These are phyloP conservation scores for Suricata suricatta DNA, from an alignment of 2,113 vertebrate species.

Conservation along the genomic window DNA sequence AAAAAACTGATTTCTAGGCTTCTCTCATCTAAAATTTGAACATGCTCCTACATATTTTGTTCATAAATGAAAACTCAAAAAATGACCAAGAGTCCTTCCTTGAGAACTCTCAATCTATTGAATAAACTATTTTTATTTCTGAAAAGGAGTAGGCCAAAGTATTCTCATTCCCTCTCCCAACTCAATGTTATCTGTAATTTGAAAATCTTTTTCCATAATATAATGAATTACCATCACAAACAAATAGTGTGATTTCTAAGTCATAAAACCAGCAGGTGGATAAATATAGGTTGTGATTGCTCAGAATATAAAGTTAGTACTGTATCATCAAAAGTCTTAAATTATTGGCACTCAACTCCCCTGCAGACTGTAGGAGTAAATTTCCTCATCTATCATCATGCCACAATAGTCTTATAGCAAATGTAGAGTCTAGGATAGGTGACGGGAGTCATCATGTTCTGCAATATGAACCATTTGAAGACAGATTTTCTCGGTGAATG, in stretches of 20 bases:
- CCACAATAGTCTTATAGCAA: slow-evolving; percentile 49
- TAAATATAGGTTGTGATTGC: slow-evolving; percentile 72
- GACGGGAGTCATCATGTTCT: slow-evolving; percentile 4
- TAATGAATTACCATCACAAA: slow-evolving; percentile 78
- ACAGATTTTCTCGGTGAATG: slow-evolving; percentile 51
- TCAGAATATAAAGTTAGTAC: slow-evolving; percentile 75
- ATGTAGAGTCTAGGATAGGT: slow-evolving; percentile 44
- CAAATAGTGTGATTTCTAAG: slow-evolving; percentile 74
- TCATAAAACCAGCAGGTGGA: slow-evolving; percentile 78
- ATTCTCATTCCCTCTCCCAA: slow-evolving; percentile 30
- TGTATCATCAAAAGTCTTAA: slow-evolving; percentile 59
- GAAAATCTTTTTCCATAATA: slow-evolving; percentile 74
- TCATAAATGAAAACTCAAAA: slow-evolving; percentile 31
- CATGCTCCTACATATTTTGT: not conserved
- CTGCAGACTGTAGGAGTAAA: slow-evolving; percentile 54
- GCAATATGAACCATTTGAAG: slow-evolving; percentile 34
- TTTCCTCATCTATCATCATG: slow-evolving; percentile 70
- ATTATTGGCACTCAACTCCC: slow-evolving; percentile 58
- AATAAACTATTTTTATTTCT: slow-evolving; percentile 45
- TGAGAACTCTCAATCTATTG: not conserved
- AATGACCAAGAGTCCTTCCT: not conserved
- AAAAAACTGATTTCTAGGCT: not conserved
- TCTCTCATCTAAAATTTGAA: not conserved
- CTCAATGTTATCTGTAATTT: slow-evolving; percentile 68
- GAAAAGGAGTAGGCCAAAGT: not conserved